Base-by-base conservation (phyloP, 1,140 invertebrate species). In the Nautilus pompilius region DNA sequence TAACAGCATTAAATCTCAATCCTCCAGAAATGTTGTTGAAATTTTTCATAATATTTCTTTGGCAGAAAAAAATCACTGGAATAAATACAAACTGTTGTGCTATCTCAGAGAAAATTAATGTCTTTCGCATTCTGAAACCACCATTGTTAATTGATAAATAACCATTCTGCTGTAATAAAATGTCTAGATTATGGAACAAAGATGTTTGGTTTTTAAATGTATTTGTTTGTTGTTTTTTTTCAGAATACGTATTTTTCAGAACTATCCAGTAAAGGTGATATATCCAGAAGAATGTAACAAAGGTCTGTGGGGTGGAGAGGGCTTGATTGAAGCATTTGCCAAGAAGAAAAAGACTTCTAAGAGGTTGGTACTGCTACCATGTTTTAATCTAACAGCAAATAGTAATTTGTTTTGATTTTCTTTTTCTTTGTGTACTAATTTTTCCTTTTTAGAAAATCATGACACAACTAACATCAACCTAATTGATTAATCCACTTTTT, bases 301-400 rank as follows among this genome's bases (percentile, higher is more conserved):
- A 55, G 95, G 95, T 26, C 85, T 99, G 57, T 99, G 95, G 95
- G 96, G 95, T 67, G 96, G 96, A 6, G 96, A 99, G 85, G 93
- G 89, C n/a, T 86, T 99, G 1, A 84, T 99, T 28, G 89, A 93
- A 85, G 96, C 96, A 34, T 96, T 88, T 71, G 92, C 91, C 78
- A 88, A 87, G 65, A 70, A 51, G 60, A 58, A 63, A n/a, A 26
- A 30, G 1, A 48, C 33, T 3, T 46, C 53, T 20, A 30, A 26
- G 15, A 65, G 45, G 58, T 61, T 13, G 28, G 60, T 63, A 20
- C 17, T 34, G 24, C 2, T 8, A n/a, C n/a, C n/a, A n/a, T n/a
- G n/a, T n/a, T n/a, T n/a, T n/a, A n/a, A n/a, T n/a, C n/a, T n/a
- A n/a, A n/a, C n/a, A n/a, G n/a, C n/a, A n/a, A n/a, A n/a, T n/a